Percentiles rank a stretch among this genome's conserved stretches.
phyloP scores from a whole-genome alignment of 2,113 vertebrate genomes.

The Gopherus evgoodei region DNA sequence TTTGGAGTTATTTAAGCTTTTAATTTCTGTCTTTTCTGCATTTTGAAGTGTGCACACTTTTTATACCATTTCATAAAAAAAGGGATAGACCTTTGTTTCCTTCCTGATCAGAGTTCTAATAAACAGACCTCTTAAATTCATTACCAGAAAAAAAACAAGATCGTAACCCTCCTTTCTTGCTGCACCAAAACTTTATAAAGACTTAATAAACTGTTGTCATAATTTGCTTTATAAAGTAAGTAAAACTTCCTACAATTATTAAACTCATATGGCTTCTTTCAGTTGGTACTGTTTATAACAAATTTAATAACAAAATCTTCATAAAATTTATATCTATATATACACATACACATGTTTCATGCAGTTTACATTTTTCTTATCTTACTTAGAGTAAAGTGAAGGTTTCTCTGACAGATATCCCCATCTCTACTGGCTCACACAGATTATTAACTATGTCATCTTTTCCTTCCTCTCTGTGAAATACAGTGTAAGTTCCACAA shows the following conservation, averaged over 20 bases:
- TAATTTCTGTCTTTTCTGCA: constrained; percentile 75
- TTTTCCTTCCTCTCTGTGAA: neutral
- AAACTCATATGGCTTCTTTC: neutral
- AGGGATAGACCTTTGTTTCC: constrained; percentile 80
- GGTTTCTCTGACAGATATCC: neutral
- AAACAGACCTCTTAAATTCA: constrained; percentile 63
- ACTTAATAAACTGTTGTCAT: constrained; percentile 50
- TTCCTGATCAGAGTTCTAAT: constrained; percentile 75
- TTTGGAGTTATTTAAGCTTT: constrained; percentile 69
- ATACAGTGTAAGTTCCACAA: neutral
- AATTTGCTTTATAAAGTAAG: constrained; percentile 12
- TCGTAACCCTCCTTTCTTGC: constrained; percentile 6
- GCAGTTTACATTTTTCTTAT: neutral
- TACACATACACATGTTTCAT: neutral
- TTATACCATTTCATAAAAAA: constrained; percentile 80
- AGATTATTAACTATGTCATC: neutral
- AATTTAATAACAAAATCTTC: neutral
- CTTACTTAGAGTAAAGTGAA: neutral
- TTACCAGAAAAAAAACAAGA: constrained; percentile 23
- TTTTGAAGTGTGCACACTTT: constrained; percentile 64
- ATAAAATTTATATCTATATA: neutral
- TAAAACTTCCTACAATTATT: constrained; percentile 8
- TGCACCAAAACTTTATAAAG: constrained; percentile 52
- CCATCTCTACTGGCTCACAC: neutral
- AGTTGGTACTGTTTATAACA: constrained; percentile 1